Percentiles rank a stretch among this genome's conserved stretches.
These are phyloP conservation scores for Heteromormyrus szaboi DNA, from an alignment of 2,797 vertebrate species.

Conservation along the genomic window DNA sequence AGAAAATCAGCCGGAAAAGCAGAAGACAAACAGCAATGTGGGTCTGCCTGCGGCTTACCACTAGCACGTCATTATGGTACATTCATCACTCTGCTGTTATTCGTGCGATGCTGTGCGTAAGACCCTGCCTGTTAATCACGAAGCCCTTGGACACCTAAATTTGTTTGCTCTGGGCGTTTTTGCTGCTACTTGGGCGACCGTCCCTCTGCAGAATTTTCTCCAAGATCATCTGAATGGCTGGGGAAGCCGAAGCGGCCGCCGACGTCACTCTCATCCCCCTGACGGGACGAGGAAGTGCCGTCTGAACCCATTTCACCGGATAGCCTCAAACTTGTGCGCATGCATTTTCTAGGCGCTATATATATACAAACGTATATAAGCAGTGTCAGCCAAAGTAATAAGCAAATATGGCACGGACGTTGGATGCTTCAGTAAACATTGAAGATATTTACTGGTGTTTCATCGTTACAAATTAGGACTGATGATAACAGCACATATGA, in stretches of 20 bases:
- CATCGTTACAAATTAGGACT: background rate
- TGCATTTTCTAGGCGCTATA: background rate
- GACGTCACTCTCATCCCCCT: slow-evolving; percentile 19
- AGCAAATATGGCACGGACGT: background rate
- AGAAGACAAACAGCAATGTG: background rate
- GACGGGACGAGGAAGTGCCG: slow-evolving; percentile 20
- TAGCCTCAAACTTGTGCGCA: background rate
- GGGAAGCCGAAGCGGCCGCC: slow-evolving; percentile 10
- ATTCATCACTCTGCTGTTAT: slow-evolving; percentile 14
- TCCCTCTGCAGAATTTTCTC: slow-evolving; percentile 47
- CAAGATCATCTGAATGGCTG: slow-evolving; percentile 31
- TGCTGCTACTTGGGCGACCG: slow-evolving; percentile 15
- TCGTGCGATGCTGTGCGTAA: background rate
- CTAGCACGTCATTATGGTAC: slow-evolving; percentile 19
- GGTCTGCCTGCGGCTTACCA: slow-evolving; percentile 10
- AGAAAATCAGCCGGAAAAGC: background rate
- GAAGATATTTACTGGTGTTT: slow-evolving; percentile 1
- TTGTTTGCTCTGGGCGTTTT: slow-evolving; percentile 13
- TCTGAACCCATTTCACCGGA: background rate
- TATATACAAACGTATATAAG: background rate
- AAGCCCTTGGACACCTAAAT: slow-evolving; percentile 35
- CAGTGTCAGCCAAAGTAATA: background rate
- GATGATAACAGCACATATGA: background rate
- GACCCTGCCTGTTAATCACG: slow-evolving; percentile 26
- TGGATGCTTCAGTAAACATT: background rate